Conservation (phyloP, 1,140 invertebrate genomes). For the Solenopsis fugax region DNA sequence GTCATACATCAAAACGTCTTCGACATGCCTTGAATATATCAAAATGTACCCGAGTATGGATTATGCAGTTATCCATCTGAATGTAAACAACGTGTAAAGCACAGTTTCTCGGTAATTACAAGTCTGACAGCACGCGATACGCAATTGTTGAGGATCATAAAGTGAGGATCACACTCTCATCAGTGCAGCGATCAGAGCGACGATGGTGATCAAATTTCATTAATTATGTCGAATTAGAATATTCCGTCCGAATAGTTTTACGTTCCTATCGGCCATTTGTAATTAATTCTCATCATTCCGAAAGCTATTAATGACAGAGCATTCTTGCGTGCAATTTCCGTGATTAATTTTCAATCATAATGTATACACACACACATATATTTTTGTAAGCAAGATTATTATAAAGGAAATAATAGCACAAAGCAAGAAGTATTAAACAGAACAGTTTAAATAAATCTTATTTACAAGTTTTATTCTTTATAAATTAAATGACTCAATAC, state of each 20-base stretch:
- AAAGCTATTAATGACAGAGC: constrained; percentile 20
- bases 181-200: neutral
- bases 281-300: constrained; percentile 59
- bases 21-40: neutral
- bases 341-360: constrained; percentile 33
- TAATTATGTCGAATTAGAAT: constrained; percentile 59
- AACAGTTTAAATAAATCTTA: neutral
- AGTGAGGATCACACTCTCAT: constrained; percentile 12
- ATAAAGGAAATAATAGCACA: neutral
- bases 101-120: constrained; percentile 30
- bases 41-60: neutral
- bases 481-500: too few species aligned
- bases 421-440: neutral
- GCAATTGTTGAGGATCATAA: constrained; percentile 31
- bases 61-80: neutral
- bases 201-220: constrained; percentile 18
- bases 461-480: neutral
- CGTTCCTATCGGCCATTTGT: constrained; percentile 17
- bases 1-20: constrained; percentile 5
- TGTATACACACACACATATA: neutral
- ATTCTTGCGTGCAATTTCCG: constrained; percentile 47
- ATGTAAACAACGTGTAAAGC: constrained; percentile 7
- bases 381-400: neutral
- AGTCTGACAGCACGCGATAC: neutral
- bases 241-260: constrained; percentile 58